These are phyloP conservation scores for Cydia amplana DNA, from an alignment of 1,140 invertebrate species.

Conservation along the genomic window DNA sequence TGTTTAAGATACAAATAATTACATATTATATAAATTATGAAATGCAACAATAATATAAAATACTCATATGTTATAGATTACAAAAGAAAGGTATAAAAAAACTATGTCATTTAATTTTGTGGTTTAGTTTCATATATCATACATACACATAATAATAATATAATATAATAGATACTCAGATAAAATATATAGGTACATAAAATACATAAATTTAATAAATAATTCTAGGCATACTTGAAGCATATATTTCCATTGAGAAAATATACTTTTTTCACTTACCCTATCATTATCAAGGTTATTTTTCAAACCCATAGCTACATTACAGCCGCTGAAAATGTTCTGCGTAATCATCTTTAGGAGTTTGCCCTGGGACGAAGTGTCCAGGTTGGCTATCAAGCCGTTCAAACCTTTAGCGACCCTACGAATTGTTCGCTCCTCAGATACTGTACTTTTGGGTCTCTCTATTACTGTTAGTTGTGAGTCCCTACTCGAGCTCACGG, in stretches of 20 bases:
- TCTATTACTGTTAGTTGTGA: constrained; percentile 62
- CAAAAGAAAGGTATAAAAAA: too few relatives aligned
- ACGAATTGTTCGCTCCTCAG: constrained; percentile 43
- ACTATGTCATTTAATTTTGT: too few relatives aligned
- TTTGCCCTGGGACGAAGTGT: constrained; percentile 52
- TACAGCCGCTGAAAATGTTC: constrained; percentile 61
- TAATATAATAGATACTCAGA: neutral
- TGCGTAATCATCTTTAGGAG: constrained; percentile 61
- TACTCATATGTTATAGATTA: too few relatives aligned
- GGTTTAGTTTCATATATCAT: too few relatives aligned
- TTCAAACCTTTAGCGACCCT: constrained; percentile 51
- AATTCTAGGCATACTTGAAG: neutral
- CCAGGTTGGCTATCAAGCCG: constrained; percentile 52
- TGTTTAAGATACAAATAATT: too few relatives aligned
- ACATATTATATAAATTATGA: too few relatives aligned
- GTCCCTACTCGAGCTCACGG: constrained; percentile 56
- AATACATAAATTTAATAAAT: constrained; percentile 20
- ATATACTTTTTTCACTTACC: constrained; percentile 21
- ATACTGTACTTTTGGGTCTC: constrained; percentile 36
- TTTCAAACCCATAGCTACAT: constrained; percentile 33
- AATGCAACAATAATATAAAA: too few relatives aligned
- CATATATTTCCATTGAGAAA: neutral
- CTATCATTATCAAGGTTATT: constrained; percentile 33
- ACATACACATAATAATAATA: too few relatives aligned
- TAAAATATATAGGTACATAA: constrained; percentile 29